A percentile compares a stretch with the other conserved stretches of the same genome.
These are phyloP conservation scores for Ctenopoma kingsleyae DNA, from an alignment of 2,797 vertebrate genomes.

Conservation along the genomic window DNA sequence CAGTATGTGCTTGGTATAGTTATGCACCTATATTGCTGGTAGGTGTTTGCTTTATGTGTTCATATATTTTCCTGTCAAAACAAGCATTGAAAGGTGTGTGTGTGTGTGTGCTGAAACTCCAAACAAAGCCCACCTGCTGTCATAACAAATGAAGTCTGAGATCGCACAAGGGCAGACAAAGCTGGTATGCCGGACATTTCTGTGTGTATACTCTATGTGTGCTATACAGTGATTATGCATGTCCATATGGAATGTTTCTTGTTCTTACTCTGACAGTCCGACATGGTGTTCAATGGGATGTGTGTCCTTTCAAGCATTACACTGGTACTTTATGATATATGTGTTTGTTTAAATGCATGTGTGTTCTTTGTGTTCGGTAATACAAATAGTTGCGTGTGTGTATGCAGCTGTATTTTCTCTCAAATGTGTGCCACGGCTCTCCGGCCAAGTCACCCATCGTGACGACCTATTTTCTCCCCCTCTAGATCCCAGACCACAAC, in stretches of 20 bases:
- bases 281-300: neutral
- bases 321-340: neutral
- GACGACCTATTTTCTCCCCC: conserved; percentile 69
- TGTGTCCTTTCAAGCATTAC: neutral
- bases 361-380: neutral
- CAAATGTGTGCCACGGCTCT: conserved; percentile 45
- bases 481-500: conserved; percentile 67
- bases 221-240: neutral
- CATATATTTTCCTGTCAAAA: conserved; percentile 9
- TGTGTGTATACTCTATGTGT: conserved; percentile 3
- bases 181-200: neutral
- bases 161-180: conserved; percentile 13
- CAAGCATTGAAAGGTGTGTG: neutral
- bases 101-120: conserved; percentile 13
- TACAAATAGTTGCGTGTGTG: neutral
- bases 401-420: conserved; percentile 32
- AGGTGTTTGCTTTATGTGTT: neutral
- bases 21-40: neutral
- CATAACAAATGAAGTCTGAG: conserved; percentile 30
- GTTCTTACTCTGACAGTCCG: neutral
- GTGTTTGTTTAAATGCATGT: conserved; percentile 20
- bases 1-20: neutral
- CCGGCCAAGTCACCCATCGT: conserved; percentile 65
- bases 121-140: conserved; percentile 27
- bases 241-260: neutral